Evolutionary conservation across 2,113 vertebrate species (phyloP), one percentile per base, ranked within the genome.

Genomic region (Ammodramus savannarum): DNA sequence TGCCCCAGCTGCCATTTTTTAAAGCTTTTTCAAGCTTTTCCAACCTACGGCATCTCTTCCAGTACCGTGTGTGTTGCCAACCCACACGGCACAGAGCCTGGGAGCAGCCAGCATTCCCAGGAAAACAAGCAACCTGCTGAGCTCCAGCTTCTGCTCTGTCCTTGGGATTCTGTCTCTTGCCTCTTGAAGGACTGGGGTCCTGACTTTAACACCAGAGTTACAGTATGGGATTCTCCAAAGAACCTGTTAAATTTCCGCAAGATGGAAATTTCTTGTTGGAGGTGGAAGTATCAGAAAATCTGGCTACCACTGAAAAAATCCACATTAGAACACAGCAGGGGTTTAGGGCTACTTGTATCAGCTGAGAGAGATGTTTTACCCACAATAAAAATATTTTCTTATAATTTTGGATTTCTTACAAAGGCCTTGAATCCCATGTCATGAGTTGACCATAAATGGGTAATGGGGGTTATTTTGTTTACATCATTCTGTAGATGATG

Each of bases 1-100:
- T 69, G 25, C 27, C 3, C 7, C 11, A 6, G 15, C 4, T 46
- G 5, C 31, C 8, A 43, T 17, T 39, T 65, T 66, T 48, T 9
- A 10, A 61, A 59, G 17, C 4, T 61, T 90, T 65, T 54, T 13
- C 25, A 58, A 66, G 31, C 9, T 59, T 85, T 78, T 58, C 36
- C 6, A 25, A 5, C 34, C 23, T 48, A 9, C 4, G 66, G 8
- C 20, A 13, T 39, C 20, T 77, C 49, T 83, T 76, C 15, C 4
- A 20, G 27, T 57, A 43, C 27, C 16, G 69, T 29, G 4, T 44
- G 18, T 55, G 17, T 49, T 87, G 26, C 41, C 31, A 89, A 2
- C 9, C 13, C 21, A 25, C 0, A 0, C 14, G 46, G 18, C 49
- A 69, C 26, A 32, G 25, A 69, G 7, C 8, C 16, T 26, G 10